Evolutionary conservation across 2,888 invertebrate genomes (phyloP), one percentile per base, ranked within the genome.

Genomic region (Kryphioiulus occultus): DNA sequence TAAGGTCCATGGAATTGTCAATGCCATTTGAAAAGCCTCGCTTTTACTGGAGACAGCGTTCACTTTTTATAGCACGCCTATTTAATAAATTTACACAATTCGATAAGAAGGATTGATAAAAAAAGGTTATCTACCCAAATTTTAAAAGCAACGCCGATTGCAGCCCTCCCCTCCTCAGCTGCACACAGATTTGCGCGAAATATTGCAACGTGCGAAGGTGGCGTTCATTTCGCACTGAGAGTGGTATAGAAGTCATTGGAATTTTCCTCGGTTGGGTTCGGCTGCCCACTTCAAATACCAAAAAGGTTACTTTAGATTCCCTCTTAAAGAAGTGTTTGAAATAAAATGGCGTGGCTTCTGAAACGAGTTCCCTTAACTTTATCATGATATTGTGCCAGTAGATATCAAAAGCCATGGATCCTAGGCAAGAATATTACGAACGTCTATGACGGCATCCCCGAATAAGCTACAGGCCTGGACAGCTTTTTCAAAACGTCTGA

Each of bases 81-180:
- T 68, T 68, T 68, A 68, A 68, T 68, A 68, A 22, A 68, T 68
- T 68, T 68, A 68, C 22, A 26, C 68, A 68, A 68, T 68, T 68
- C 68, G 68, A 68, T 68, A n/a, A 19, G n/a, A 68, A 68, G 26
- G 68, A 19, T 68, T 26, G 68, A 22, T 68, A 68, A 68, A 68
- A 68, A 68, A 68, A 7, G 68, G 68, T 68, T 68, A 68, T 68
- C 26, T 68, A 26, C 68, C 68, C 26, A 68, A 68, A 47, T 5
- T 3, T 5, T 39, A 5, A 3, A 68, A 68, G 68, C 22, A 26
- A 68, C 19, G 53, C n/a, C 53, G 53, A 59, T 59, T 59, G 19
- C n/a, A n/a, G 19, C 19, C n/a, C 19, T n/a, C 53, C 0, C 53
- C 53, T 0, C 53, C 53, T 59, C 53, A 59, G n/a, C 53, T 59